Base-by-base conservation (phyloP, 2,888 invertebrate genomes). In the Xanthorhoe spadicearia region DNA sequence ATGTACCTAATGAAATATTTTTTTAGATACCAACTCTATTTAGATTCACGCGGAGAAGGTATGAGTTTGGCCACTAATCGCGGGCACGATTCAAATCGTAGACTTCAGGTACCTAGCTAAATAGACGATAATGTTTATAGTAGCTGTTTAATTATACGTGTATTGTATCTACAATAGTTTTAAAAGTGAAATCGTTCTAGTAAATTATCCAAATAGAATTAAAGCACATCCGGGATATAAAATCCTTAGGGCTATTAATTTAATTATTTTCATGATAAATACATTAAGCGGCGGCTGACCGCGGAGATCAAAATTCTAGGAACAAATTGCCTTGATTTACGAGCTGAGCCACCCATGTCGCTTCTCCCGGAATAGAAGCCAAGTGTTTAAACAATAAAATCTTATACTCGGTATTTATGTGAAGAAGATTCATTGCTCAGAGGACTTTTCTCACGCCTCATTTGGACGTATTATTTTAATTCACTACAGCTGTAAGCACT, bases 321-420 rank as follows among this genome's bases (percentile, higher is more conserved):
- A 90, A 88, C 88, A 87, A 87, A 89, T 89, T 87, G 85, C 85
- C 82, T 83, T 89, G 87, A 88, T 87, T 88, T 87, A 88, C 81
- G 81, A 77, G 73, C 74, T 64, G 76, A 76, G 83, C 90, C 90
- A 90, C 90, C 90, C 90, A 90, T 84, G 85, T 84, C 77, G 89
- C 75, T 68, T 83, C 64, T 62, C 71, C 75, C 73, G 77, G 86
- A 89, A 90, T 90, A 90, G 89, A 87, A 81, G 73, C 75, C 74
- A 78, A 72, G 77, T 76, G 70, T 71, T 73, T 68, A 58, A 69
- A 64, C 66, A 61, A 67, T 68, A 60, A 60, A 65, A 51, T 52
- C 51, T 38, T 51, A 43, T 59, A 55, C 50, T 59, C 48, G 43
- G 53, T 49, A 43, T 57, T 57, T 49, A 19, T 48, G 28, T 46